Evolutionary conservation across 2,888 invertebrate genomes (phyloP).

Genomic region (Augochlorella aurata): DNA sequence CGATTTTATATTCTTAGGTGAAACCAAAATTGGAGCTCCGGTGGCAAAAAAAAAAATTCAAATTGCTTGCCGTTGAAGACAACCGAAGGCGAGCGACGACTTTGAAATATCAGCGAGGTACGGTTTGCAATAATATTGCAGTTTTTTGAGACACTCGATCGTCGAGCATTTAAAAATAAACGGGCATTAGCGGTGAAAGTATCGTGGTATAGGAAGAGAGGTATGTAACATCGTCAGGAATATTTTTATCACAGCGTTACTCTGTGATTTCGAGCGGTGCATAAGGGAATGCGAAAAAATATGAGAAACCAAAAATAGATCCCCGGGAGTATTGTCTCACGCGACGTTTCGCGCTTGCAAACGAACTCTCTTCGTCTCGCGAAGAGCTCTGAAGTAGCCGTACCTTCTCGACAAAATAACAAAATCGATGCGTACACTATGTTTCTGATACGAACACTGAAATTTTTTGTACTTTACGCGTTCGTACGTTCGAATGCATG

Average conservation of each 20-base stretch:
- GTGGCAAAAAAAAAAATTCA: neutral
- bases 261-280: neutral
- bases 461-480: neutral
- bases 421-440: neutral
- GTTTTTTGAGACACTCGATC: neutral
- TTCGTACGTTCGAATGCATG: no score
- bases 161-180: neutral
- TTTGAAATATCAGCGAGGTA: neutral
- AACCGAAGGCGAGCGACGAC: neutral
- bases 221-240: neutral
- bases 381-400: neutral
- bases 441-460: neutral
- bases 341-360: slow-evolving; percentile 23
- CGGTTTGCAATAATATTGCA: neutral
- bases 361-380: neutral
- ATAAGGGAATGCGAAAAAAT: neutral
- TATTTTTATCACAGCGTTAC: neutral
- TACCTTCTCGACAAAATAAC: slow-evolving; percentile 3
- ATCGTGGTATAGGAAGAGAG: neutral
- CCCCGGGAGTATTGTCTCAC: neutral
- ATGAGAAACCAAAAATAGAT: slow-evolving; percentile 21
- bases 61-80: neutral
- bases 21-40: neutral
- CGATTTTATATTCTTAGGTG: neutral
- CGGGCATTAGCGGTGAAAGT: neutral